Conservation (phyloP, 1,140 invertebrate species). For the Bicyclus anynana region DNA sequence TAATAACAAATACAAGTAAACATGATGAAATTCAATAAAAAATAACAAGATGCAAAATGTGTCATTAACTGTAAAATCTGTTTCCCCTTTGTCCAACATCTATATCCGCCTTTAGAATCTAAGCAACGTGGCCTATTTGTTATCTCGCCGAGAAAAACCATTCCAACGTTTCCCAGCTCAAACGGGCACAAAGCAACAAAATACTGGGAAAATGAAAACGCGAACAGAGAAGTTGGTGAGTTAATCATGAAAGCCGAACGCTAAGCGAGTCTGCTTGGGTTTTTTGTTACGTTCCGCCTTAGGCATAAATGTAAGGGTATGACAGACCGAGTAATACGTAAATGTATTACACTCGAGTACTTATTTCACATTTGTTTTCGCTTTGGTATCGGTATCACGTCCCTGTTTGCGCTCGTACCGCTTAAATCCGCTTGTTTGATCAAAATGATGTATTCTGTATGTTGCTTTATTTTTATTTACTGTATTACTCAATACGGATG, state of each 20-base stretch:
- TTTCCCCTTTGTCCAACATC: background rate
- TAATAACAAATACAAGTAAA: background rate
- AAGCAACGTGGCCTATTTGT: conserved; percentile 46
- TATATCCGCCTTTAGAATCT: conserved; percentile 13
- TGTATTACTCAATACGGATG: too few species aligned
- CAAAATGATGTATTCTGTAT: background rate
- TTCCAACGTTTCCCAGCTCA: conserved; percentile 34
- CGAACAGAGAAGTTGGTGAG: conserved; percentile 44
- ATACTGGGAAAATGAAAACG: conserved; percentile 42
- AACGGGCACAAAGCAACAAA: conserved; percentile 30
- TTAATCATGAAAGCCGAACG: conserved; percentile 58
- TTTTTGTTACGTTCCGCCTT: conserved; percentile 42
- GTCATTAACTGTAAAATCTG: background rate
- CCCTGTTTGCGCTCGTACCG: background rate
- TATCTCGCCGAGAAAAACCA: conserved; percentile 47
- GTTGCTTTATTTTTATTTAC: too few species aligned
- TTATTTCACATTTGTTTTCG: conserved; percentile 31
- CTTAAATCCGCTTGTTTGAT: background rate
- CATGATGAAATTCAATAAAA: background rate
- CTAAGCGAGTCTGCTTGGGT: conserved; percentile 44
- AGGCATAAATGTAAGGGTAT: conserved; percentile 46
- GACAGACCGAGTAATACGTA: conserved; percentile 39
- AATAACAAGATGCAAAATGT: background rate
- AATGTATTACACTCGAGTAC: conserved; percentile 25
- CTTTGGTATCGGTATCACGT: conserved; percentile 4